A percentile compares a stretch with the other conserved stretches of the same genome.
Conservation (phyloP, 2,888 invertebrate genomes). For the Chloroclystis v-ata region DNA sequence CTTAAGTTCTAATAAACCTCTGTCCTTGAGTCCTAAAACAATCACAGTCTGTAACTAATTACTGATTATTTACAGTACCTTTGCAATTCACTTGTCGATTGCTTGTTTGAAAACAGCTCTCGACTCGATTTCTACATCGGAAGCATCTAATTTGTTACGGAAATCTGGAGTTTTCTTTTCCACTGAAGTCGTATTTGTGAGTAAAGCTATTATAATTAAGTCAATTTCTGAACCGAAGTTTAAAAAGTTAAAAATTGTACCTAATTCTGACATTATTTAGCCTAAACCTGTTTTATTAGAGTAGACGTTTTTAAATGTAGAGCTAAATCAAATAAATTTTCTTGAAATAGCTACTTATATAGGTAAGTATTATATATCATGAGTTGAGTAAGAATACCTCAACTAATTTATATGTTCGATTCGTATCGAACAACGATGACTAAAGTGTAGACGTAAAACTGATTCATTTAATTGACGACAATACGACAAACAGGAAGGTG, state of each 20-base stretch:
- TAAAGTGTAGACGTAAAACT: background rate
- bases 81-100: slow-evolving; percentile 8
- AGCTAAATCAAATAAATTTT: no score
- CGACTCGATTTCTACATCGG: slow-evolving; percentile 20
- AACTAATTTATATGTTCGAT: no score
- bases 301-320: no score
- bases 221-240: no score
- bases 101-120: slow-evolving; percentile 11
- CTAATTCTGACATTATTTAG: no score
- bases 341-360: no score
- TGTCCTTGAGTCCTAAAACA: slow-evolving; percentile 14
- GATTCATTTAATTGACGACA: slow-evolving; percentile 17
- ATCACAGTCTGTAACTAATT: slow-evolving; percentile 11
- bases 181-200: background rate
- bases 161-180: slow-evolving; percentile 14
- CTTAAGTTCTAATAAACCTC: background rate
- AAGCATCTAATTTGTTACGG: slow-evolving; percentile 13
- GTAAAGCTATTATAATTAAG: no score
- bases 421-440: background rate
- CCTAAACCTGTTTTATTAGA: no score
- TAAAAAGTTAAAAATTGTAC: no score
- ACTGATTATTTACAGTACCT: slow-evolving; percentile 14
- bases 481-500: slow-evolving; percentile 18
- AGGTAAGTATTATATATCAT: no score
- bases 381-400: no score